Conservation (phyloP, 1,140 invertebrate genomes). For the Macrostomum lignano region DNA sequence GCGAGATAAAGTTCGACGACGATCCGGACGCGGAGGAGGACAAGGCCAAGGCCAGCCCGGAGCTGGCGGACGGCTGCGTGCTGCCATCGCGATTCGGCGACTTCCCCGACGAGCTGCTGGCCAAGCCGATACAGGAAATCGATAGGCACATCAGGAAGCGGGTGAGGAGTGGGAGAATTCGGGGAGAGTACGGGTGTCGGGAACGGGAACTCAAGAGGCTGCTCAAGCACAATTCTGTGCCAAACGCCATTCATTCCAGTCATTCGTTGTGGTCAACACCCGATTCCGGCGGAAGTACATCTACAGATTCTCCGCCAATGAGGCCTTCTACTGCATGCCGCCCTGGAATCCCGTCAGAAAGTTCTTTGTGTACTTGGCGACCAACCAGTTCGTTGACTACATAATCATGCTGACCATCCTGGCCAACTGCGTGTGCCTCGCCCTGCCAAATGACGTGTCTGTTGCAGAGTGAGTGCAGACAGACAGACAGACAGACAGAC, state of each 20-base stretch:
- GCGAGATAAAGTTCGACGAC: neutral
- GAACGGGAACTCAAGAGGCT: no score
- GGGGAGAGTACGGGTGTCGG: no score
- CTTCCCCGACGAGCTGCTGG: slow-evolving; percentile 23
- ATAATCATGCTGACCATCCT: slow-evolving; percentile 77
- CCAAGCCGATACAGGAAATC: slow-evolving; percentile 65
- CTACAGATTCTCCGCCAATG: slow-evolving; percentile 64
- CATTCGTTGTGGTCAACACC: slow-evolving; percentile 74
- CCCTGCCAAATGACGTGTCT: slow-evolving; percentile 64
- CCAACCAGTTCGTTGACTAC: slow-evolving; percentile 56
- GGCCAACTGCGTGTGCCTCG: slow-evolving; percentile 78
- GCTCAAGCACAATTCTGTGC: no score
- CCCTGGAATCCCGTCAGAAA: slow-evolving; percentile 59
- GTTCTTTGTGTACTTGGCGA: slow-evolving; percentile 56
- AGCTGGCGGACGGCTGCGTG: slow-evolving; percentile 13
- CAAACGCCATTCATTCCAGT: no score
- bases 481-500: no score
- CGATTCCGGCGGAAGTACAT: slow-evolving; percentile 73
- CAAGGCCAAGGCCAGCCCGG: neutral
- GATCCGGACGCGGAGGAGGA: neutral
- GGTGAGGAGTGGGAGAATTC: no score
- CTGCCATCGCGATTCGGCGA: slow-evolving; percentile 11
- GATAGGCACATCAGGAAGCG: slow-evolving; percentile 78
- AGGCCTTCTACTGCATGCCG: slow-evolving; percentile 59
- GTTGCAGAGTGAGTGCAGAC: slow-evolving; percentile 57